Conservation (phyloP, 2,113 vertebrate genomes). For the Nettapus auritus region DNA sequence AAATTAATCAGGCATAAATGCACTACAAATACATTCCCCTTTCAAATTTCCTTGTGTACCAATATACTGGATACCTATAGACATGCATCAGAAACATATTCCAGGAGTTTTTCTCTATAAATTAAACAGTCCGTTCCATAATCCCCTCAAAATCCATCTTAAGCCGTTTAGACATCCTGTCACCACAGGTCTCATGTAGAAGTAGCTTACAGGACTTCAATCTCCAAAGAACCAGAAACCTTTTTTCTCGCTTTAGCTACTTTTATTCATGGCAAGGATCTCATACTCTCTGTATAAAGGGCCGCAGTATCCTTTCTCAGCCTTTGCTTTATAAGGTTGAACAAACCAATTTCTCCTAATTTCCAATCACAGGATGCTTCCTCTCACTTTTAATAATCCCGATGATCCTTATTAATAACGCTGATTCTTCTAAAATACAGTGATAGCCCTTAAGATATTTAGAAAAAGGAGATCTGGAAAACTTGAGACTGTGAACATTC, state of each 20-base stretch:
- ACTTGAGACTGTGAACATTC: not conserved
- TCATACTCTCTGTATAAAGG: not conserved
- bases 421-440: not conserved
- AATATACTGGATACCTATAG: not conserved
- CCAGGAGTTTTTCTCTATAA: not conserved
- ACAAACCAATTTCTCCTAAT: not conserved
- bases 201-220: constrained; percentile 27
- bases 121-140: not conserved
- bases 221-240: not conserved
- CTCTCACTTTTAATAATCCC: not conserved
- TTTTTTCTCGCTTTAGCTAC: not conserved
- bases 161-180: constrained; percentile 22
- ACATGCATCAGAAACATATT: not conserved
- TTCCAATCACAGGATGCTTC: not conserved
- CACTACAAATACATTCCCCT: not conserved
- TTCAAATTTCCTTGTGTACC: not conserved
- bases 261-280: not conserved
- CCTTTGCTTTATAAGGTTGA: not conserved
- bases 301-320: not conserved
- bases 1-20: not conserved
- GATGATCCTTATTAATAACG: not conserved
- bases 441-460: not conserved
- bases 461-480: not conserved
- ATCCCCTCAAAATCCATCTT: constrained; percentile 10
- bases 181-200: not conserved